phyloP scores from a whole-genome alignment of 64 coral and sea anemone species.

The Pachyseris speciosa region DNA sequence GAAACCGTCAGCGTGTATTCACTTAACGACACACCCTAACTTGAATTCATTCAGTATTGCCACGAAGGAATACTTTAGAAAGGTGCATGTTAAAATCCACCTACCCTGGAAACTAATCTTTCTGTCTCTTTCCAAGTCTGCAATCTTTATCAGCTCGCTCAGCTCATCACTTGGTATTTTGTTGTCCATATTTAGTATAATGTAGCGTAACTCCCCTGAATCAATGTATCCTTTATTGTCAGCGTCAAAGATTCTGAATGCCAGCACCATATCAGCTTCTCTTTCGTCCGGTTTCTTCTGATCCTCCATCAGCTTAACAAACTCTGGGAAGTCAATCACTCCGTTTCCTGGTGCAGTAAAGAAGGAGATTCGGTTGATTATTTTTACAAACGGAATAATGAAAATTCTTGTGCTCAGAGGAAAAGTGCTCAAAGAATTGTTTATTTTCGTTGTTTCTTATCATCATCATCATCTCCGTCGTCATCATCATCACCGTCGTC shows the following conservation, averaged over 20 bases:
- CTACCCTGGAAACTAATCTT: slow-evolving; percentile 86
- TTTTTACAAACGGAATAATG: no score
- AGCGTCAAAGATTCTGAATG: slow-evolving; percentile 88
- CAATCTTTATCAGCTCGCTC: slow-evolving; percentile 70
- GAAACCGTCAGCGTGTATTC: no score
- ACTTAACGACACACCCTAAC: no score
- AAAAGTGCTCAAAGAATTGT: no score
- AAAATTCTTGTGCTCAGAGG: no score
- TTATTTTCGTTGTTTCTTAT: no score
- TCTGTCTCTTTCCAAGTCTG: slow-evolving; percentile 68
- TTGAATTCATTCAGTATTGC: no score
- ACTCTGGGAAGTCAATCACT: slow-evolving; percentile 80
- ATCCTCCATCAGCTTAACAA: slow-evolving; percentile 91
- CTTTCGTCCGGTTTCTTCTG: slow-evolving; percentile 70
- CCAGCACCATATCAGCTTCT: slow-evolving; percentile 75
- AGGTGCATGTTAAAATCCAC: no score
- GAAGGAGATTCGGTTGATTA: background rate
- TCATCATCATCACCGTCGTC: no score
- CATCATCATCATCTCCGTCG: no score
- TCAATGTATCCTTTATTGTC: slow-evolving; percentile 92
- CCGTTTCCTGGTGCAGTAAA: slow-evolving; percentile 4
- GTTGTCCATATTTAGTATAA: slow-evolving; percentile 78
- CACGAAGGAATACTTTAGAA: no score
- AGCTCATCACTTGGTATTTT: slow-evolving; percentile 78
- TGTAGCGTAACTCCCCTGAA: slow-evolving; percentile 81